Base-by-base conservation (phyloP, 2,797 vertebrate species). In the Pyrrhura leucotis region DNA sequence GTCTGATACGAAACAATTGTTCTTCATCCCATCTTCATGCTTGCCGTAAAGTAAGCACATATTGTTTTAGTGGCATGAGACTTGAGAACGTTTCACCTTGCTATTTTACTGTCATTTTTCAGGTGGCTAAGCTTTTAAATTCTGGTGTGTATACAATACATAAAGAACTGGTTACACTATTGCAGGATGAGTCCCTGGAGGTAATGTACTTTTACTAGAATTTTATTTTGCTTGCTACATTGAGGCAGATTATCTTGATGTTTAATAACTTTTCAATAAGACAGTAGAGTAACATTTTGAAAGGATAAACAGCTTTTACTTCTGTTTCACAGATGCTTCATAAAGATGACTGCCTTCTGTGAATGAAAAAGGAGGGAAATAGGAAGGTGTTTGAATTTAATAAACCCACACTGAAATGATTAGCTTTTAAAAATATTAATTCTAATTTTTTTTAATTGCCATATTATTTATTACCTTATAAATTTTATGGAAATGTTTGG, bases 151-250 rank as follows among this genome's bases (percentile, higher is more conserved):
- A 98, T 89, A 96, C 99, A 89, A 98, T 99, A 97, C 98, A 99
- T 97, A 99, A 99, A 97, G 99, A 99, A 97, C 97, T 99, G 87
- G 97, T 99, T 93, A 93, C 98, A 10, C 97, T 99, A 31, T 98
- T 99, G 96, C 99, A 99, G 94, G 99, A 99, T 77, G 98, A 99
- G 47, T 98, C 99, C 87, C 95, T 99, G 95, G 99, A 99, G 99
- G 99, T 99, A 98, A 98, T 97, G 81, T 35, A 45, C 85, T 94
- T 80, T 89, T 89, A 66, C n/a, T 95, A 45, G 68, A 87, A 86
- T 45, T 33, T 62, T 84, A 80, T 93, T 95, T 96, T 91, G 28
- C 86, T 92, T 85, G 31, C 83, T 92, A 63, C n/a, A n/a, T 67
- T 9, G 10, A 74, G 26, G 67, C 29, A 74, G 39, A 81, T 95